Conservation (phyloP, 2,113 vertebrate genomes). For the Alligator mississippiensis region DNA sequence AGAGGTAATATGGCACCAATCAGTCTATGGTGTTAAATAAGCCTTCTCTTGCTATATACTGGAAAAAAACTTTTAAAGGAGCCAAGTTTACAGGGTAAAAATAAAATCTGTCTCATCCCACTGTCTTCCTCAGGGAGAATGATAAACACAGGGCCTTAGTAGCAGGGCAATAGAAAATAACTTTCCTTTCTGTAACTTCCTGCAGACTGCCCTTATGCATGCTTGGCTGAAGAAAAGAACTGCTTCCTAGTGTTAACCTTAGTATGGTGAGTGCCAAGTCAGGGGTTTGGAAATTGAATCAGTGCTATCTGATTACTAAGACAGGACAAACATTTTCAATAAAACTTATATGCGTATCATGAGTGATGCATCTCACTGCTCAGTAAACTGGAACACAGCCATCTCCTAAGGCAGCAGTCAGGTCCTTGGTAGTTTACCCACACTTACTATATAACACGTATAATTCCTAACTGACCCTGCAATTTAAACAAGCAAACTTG, state of each 20-base stretch:
- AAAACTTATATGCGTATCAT: neutral
- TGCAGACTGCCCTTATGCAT: neutral
- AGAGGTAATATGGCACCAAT: neutral
- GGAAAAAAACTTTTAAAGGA: neutral
- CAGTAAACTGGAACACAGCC: neutral
- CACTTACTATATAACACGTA: neutral
- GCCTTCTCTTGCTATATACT: neutral
- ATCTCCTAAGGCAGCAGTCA: too few relatives aligned
- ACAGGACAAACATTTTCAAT: neutral
- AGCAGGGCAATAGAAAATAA: fast-evolving
- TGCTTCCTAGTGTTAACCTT: neutral
- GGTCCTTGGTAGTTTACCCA: neutral
- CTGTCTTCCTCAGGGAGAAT: neutral
- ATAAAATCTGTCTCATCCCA: neutral
- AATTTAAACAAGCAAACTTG: neutral
- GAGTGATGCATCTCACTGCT: neutral
- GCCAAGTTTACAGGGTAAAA: neutral
- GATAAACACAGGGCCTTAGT: neutral
- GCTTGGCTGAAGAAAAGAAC: neutral
- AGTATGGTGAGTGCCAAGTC: neutral
- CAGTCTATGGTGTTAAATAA: neutral
- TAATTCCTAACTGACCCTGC: neutral
- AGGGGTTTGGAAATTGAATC: neutral
- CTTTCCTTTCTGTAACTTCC: neutral
- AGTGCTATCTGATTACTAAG: neutral